Percentiles rank a stretch among this genome's conserved stretches.
Conservation (phyloP, 2,797 vertebrate species). For the Rhinatrema bivittatum region DNA sequence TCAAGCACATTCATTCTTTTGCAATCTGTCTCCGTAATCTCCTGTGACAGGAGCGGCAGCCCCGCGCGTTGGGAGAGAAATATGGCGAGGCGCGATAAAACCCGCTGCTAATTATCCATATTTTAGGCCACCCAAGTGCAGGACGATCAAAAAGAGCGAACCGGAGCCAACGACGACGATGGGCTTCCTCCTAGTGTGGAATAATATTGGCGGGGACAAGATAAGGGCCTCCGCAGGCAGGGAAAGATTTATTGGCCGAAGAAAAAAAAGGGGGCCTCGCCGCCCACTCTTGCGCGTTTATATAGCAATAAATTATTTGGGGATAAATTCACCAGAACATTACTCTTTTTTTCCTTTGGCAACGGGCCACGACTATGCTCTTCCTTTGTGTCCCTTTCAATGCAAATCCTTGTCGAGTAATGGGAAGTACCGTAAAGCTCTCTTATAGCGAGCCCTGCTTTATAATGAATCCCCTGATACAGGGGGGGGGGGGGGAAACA, state of each 20-base stretch:
- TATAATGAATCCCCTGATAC: too few species aligned
- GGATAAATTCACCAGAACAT: conserved; percentile 86
- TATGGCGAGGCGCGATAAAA: conserved; percentile 99
- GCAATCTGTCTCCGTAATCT: conserved; percentile 99
- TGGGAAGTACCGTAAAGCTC: too few species aligned
- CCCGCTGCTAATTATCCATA: conserved; percentile 99
- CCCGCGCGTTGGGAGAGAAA: conserved; percentile 89
- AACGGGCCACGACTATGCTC: conserved; percentile 77
- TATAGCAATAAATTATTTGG: conserved; percentile 77
- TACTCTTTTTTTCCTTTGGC: conserved; percentile 83
- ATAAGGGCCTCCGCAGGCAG: conserved; percentile 77
- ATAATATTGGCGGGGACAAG: conserved; percentile 86
- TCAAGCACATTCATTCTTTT: conserved; percentile 95
- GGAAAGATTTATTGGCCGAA: conserved; percentile 91
- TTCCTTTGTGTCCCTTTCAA: conserved; percentile 78
- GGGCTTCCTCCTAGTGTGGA: conserved; percentile 79
- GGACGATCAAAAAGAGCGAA: conserved; percentile 90
- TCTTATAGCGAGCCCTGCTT: too few species aligned
- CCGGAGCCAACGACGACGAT: conserved; percentile 75
- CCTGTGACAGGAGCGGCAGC: conserved; percentile 93
- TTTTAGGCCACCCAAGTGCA: conserved; percentile 97
- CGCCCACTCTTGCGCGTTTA: conserved; percentile 70
- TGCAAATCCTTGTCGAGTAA: conserved; percentile 84
- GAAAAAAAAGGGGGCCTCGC: too few species aligned
- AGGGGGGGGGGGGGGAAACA: too few species aligned